phyloP scores from a whole-genome alignment of 2,797 vertebrate species.

The Eremophila alpestris region DNA sequence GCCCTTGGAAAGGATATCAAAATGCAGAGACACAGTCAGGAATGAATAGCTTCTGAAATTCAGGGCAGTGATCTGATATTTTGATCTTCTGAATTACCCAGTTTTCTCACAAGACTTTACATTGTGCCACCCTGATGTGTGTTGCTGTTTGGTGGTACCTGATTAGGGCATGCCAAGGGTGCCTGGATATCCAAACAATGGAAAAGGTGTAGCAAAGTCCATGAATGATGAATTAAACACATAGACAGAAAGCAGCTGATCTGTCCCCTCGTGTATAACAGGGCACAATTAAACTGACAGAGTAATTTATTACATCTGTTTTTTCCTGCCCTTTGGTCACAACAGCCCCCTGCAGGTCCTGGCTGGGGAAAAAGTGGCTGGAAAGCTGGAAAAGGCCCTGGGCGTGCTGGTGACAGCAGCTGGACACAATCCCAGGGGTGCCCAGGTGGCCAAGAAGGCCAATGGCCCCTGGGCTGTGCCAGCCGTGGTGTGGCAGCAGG shows the following conservation, averaged over 20 bases:
- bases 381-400: not conserved
- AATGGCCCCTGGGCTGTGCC: not conserved
- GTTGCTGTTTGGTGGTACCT: not conserved
- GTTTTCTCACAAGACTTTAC: not conserved
- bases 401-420: not conserved
- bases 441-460: not conserved
- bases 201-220: not conserved
- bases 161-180: not conserved
- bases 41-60: not conserved
- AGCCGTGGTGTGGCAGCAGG: not conserved
- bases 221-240: not conserved
- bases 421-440: not conserved
- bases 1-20: not conserved
- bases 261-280: not conserved
- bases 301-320: not conserved
- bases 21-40: not conserved
- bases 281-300: not conserved
- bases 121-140: not conserved
- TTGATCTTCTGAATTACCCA: not conserved
- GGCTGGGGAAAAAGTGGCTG: accelerated
- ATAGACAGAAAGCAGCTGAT: not conserved
- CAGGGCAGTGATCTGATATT: not conserved
- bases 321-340: not conserved
- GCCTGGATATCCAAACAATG: not conserved
- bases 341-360: not conserved